Base-by-base conservation (phyloP, 2,797 vertebrate species). In the Etheostoma perlongum region DNA sequence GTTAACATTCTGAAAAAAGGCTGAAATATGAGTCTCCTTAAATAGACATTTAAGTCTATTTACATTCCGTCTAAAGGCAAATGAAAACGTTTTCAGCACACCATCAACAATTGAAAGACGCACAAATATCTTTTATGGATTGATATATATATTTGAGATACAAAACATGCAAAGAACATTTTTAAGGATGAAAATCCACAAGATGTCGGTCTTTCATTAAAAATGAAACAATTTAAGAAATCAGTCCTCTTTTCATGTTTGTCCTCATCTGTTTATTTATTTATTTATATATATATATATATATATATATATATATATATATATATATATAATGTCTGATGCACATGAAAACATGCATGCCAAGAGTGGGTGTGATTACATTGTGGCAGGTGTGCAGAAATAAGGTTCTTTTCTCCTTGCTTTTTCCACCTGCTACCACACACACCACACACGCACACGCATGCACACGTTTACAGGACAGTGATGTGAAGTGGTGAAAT, bases 291-390 rank as follows among this genome's bases (percentile, higher is more conserved):
- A 8, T 33, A 33, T 33, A 33, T 33, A 33, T 33, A 33, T 8
- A 8, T 33, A 33, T 8, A 33, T 33, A 33, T 33, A 9, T 33
- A 8, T 33, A 8, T 33, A 33, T 33, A 8, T 33, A 9, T 33
- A 8, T 33, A 33, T 16, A 53, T 73, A 11, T 55, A 6, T 66
- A 62, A 11, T 27, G 11, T 59, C 47, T 74, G 12, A 67, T 60
- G 8, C 18, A 5, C 33, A 46, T 44, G 9, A 73, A 74, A 79
- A 68, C 6, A 49, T 9, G 57, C 33, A 14, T 49, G 53, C 27
- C 27, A 27, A 27, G 27, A 27, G 25, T 78, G 75, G 23, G 33
- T 75, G 71, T 74, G 27, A 69, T 81, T 59, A 52, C 59, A 33
- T 30, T 1, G 36, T 60, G 15, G 30, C 53, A 55, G 48, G 49